Evolutionary conservation across 2,888 invertebrate genomes (phyloP).

Genomic region (Creontiades dilutus): DNA sequence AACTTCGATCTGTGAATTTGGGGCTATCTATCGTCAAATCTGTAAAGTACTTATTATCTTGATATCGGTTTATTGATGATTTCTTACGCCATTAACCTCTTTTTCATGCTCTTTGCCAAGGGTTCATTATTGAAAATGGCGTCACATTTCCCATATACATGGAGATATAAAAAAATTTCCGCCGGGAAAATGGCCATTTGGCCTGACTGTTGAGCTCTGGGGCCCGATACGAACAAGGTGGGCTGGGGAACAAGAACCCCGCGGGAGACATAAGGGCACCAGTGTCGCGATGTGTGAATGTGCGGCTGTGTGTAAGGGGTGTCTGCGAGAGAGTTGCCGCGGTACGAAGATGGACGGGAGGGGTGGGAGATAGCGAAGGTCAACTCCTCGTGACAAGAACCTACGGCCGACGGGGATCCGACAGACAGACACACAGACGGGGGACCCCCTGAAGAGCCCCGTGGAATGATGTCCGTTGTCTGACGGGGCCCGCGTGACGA

Average conservation of each 20-base stretch:
- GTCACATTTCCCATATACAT: no score
- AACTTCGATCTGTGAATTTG: no score
- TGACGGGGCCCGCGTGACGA: background rate
- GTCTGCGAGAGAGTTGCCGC: slow-evolving; percentile 33
- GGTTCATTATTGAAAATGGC: no score
- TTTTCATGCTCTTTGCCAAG: no score
- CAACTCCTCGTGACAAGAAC: slow-evolving; percentile 28
- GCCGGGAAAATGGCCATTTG: no score
- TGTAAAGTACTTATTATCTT: no score
- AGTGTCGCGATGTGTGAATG: slow-evolving; percentile 65
- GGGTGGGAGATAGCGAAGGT: slow-evolving; percentile 51
- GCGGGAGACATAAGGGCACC: slow-evolving; percentile 42
- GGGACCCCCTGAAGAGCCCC: slow-evolving; percentile 1
- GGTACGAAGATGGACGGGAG: slow-evolving; percentile 44
- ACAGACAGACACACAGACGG: slow-evolving; percentile 40
- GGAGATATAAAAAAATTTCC: no score
- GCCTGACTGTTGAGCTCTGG: no score
- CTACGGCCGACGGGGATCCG: slow-evolving; percentile 9
- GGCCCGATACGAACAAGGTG: background rate
- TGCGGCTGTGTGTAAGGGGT: slow-evolving; percentile 46
- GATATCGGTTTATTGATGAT: no score
- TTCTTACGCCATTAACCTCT: no score
- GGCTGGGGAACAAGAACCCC: background rate
- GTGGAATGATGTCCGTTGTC: slow-evolving; percentile 31
- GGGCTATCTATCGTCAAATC: no score